Evolutionary conservation across 1,140 invertebrate genomes (phyloP), one percentile per base, ranked within the genome.

Genomic region (Ceratina japonica): DNA sequence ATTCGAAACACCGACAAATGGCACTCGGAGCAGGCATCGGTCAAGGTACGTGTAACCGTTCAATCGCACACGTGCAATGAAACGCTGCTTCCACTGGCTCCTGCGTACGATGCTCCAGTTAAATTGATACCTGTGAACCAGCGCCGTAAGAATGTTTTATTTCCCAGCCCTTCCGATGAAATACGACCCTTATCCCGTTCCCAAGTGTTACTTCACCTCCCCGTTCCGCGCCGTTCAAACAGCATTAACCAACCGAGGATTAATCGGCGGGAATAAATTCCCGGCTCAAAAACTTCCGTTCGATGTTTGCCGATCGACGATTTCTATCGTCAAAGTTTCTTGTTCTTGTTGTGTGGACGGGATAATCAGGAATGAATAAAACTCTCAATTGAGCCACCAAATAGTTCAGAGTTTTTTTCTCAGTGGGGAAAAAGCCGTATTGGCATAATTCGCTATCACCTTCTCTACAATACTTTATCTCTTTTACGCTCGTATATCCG

Each of bases 101-200:
- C 58, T 63, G 24, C 24, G 58, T 54, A 31, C 37, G 22, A 37
- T 56, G 51, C 58, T 24, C 13, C 16, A 7, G 71, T 22, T 63
- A 73, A 73, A 73, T 73, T 73, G 71, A 73, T 73, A 63, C 59
- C 44, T 27, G 44, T 73, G 56, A 63, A 73, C 59, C 49, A 59
- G 18, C 13, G 59, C 59, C 13, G 18, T 52, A 27, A 58, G 59
- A 31, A 63, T 63, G 71, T 73, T 63, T 73, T 73, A 63, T 63
- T 62, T 73, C 71, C 27, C 59, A 24, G 59, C 63, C 62, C 12
- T 73, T 51, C 10, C 44, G 44, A 73, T 73, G 71, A 73, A 73
- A 73, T 73, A 73, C 37, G 59, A 73, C 20, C 24, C 22, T 27
- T 31, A 62, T 16, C 4, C 13, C 44, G 2, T 12, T 20, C n/a